Conservation (phyloP, 2,888 invertebrate genomes). For the Phyto melanocephala region DNA sequence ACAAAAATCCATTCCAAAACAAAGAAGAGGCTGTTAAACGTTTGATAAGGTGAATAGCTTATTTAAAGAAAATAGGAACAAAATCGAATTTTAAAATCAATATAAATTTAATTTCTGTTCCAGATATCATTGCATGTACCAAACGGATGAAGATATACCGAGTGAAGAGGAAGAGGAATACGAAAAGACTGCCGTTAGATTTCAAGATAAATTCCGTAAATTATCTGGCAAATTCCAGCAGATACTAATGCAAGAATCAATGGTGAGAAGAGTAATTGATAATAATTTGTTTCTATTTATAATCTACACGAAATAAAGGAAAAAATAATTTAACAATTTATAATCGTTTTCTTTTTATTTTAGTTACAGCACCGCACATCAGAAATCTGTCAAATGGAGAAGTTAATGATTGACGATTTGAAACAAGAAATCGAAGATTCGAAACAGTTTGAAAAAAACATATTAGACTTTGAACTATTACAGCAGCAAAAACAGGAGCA, state of each 20-base stretch:
- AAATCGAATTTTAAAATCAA: neutral
- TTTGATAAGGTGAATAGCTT: constrained; percentile 80
- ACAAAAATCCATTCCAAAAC: constrained; percentile 84
- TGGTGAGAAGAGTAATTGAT: constrained; percentile 81
- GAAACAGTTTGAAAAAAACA: constrained; percentile 78
- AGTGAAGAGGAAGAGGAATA: constrained; percentile 85
- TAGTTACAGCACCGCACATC: constrained; percentile 87
- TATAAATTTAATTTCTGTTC: neutral
- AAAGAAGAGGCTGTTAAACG: constrained; percentile 88
- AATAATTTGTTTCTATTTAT: constrained; percentile 7
- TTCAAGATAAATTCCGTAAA: constrained; percentile 84
- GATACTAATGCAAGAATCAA: constrained; percentile 87
- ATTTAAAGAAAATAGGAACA: no score
- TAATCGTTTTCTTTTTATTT: constrained; percentile 57
- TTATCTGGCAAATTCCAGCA: constrained; percentile 87
- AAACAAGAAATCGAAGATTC: constrained; percentile 83
- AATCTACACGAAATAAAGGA: neutral
- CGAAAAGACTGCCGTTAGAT: constrained; percentile 83
- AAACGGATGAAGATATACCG: constrained; percentile 81
- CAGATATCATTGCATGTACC: constrained; percentile 87
- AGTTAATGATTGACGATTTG: constrained; percentile 86
- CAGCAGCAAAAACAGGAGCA: constrained; percentile 54
- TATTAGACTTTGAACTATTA: constrained; percentile 69
- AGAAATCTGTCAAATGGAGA: constrained; percentile 87
- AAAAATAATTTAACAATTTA: neutral